Conservation (phyloP, 2,888 invertebrate genomes). For the Teleogryllus oceanicus region DNA sequence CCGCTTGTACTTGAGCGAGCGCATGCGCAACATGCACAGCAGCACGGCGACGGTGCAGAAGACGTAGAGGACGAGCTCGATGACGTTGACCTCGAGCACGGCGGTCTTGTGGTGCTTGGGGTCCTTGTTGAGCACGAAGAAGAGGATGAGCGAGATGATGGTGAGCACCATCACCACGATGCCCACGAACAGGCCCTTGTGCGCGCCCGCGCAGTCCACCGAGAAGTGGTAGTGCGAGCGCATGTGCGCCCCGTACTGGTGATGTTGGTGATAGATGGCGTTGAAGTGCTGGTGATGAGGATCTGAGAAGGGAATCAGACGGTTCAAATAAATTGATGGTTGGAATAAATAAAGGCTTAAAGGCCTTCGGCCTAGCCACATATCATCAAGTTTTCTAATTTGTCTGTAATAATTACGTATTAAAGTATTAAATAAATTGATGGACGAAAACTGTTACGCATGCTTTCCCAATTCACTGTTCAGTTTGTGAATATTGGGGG, state of each 20-base stretch:
- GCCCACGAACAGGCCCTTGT: constrained; percentile 55
- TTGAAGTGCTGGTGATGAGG: too few species aligned
- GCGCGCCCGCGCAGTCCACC: constrained; percentile 63
- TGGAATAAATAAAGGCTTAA: too few species aligned
- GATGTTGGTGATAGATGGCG: background rate
- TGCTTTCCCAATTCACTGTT: too few species aligned
- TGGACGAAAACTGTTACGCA: too few species aligned
- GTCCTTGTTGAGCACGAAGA: constrained; percentile 75
- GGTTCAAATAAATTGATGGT: too few species aligned
- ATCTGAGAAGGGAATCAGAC: too few species aligned
- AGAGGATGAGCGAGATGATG: constrained; percentile 83
- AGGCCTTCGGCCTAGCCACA: too few species aligned
- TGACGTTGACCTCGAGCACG: constrained; percentile 70
- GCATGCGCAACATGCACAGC: constrained; percentile 65
- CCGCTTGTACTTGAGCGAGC: constrained; percentile 63
- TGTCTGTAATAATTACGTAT: too few species aligned
- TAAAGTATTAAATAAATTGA: too few species aligned
- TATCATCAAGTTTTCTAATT: too few species aligned
- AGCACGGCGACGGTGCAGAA: constrained; percentile 62
- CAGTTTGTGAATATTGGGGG: too few species aligned
- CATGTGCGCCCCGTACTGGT: background rate
- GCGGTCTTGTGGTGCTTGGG: constrained; percentile 57
- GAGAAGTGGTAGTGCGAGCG: constrained; percentile 47
- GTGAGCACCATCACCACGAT: constrained; percentile 75
- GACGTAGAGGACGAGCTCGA: constrained; percentile 70